phyloP scores from a whole-genome alignment of 2,113 vertebrate genomes.

The Chitala chitala region DNA sequence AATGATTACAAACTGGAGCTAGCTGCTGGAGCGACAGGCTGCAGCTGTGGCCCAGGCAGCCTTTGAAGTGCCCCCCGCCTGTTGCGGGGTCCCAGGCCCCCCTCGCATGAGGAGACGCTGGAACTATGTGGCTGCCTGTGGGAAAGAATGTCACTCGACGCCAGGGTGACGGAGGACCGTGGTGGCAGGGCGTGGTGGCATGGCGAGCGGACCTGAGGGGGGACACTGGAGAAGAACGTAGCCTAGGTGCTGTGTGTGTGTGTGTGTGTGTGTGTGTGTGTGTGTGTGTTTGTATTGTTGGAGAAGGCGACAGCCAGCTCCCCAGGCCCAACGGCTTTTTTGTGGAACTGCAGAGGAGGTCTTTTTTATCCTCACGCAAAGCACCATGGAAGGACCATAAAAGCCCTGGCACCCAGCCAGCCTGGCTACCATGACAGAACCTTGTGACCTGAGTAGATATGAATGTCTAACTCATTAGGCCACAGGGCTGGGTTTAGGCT shows the following conservation, averaged over 20 bases:
- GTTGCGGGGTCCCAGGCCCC: conserved; percentile 64
- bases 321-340: too few species aligned
- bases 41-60: conserved; percentile 67
- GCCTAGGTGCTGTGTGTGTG: conserved; percentile 11
- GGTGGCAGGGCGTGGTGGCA: conserved; percentile 31
- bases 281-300: conserved; percentile 17
- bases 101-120: conserved; percentile 72
- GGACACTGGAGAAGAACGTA: conserved; percentile 38
- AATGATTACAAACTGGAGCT: conserved; percentile 79
- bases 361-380: background rate
- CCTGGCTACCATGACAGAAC: background rate
- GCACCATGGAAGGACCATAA: background rate
- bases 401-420: background rate
- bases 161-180: conserved; percentile 68
- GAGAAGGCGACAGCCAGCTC: background rate
- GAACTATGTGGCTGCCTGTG: conserved; percentile 76
- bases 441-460: background rate
- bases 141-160: conserved; percentile 78
- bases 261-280: conserved; percentile 34
- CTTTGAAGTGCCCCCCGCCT: conserved; percentile 72
- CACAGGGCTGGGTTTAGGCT: background rate
- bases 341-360: background rate
- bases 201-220: conserved; percentile 45
- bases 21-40: conserved; percentile 71
- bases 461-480: background rate